Evolutionary conservation across 2,888 invertebrate species (phyloP).

Genomic region (Mallateleia sp.): DNA sequence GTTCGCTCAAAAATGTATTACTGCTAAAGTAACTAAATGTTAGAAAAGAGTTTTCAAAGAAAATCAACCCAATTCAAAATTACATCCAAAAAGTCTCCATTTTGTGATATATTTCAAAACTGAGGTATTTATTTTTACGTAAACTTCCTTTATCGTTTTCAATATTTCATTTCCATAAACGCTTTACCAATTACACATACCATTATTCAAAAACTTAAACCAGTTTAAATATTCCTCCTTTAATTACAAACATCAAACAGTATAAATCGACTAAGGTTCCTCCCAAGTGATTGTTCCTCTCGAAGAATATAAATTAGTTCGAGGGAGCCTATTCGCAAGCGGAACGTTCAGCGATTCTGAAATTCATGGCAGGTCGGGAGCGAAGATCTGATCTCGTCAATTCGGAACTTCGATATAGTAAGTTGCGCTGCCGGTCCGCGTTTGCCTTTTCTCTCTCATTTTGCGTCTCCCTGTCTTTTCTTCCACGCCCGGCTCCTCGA

Average conservation of each 20-base stretch:
- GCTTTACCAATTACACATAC: conserved; percentile 51
- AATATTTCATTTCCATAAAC: not conserved
- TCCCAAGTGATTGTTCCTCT: conserved; percentile 68
- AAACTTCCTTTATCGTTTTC: too few relatives aligned
- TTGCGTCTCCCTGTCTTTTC: conserved; percentile 45
- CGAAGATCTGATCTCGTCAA: conserved; percentile 72
- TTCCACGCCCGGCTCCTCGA: conserved; percentile 34
- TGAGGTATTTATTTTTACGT: too few relatives aligned
- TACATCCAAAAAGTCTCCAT: too few relatives aligned
- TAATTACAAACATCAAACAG: conserved; percentile 71
- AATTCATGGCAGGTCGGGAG: conserved; percentile 62
- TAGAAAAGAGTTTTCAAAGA: too few relatives aligned
- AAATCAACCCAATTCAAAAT: too few relatives aligned
- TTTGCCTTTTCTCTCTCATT: conserved; percentile 51
- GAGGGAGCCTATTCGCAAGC: conserved; percentile 62
- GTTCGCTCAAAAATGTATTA: too few relatives aligned
- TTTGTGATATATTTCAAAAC: too few relatives aligned
- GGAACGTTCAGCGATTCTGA: conserved; percentile 61
- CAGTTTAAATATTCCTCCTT: conserved; percentile 64
- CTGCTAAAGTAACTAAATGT: too few relatives aligned
- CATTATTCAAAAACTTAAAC: conserved; percentile 69
- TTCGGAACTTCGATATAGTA: conserved; percentile 68
- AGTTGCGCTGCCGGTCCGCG: conserved; percentile 30
- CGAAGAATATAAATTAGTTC: conserved; percentile 72
- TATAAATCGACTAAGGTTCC: conserved; percentile 71